Evolutionary conservation across 1,140 invertebrate genomes (phyloP).

Genomic region (Zaprionus ghesquierei): DNA sequence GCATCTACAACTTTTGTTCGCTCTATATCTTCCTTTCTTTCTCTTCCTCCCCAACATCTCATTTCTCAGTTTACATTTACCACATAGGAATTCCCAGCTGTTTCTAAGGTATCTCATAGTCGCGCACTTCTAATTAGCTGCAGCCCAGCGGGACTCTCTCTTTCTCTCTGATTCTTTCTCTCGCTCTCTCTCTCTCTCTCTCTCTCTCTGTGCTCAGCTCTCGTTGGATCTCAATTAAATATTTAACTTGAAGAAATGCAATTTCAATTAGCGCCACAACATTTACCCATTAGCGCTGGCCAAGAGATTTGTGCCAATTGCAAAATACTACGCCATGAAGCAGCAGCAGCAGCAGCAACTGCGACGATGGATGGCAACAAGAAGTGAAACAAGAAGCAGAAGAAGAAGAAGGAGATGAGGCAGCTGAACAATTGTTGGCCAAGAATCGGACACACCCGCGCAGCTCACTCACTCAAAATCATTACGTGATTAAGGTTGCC

Average conservation of each 20-base stretch:
- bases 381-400: slow-evolving; percentile 27
- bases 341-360: slow-evolving; percentile 28
- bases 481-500: slow-evolving; percentile 79
- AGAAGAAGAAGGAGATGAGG: background rate
- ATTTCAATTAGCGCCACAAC: slow-evolving; percentile 76
- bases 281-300: slow-evolving; percentile 68
- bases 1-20: background rate
- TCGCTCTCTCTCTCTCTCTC: too few relatives aligned
- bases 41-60: background rate
- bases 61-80: background rate
- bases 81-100: background rate
- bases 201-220: background rate
- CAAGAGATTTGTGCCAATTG: slow-evolving; percentile 74
- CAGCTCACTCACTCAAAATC: slow-evolving; percentile 65
- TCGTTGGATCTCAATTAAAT: slow-evolving; percentile 64
- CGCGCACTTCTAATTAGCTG: background rate
- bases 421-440: slow-evolving; percentile 44
- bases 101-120: background rate
- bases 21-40: background rate
- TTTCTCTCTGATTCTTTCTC: too few relatives aligned
- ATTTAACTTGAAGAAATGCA: slow-evolving; percentile 74
- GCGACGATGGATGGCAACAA: slow-evolving; percentile 46
- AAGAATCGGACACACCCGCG: slow-evolving; percentile 67
- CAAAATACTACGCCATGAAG: slow-evolving; percentile 41
- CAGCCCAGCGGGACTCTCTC: background rate